Evolutionary conservation across 2,888 invertebrate genomes (phyloP), one percentile per base, ranked within the genome.

Genomic region (Myopa testacea): DNA sequence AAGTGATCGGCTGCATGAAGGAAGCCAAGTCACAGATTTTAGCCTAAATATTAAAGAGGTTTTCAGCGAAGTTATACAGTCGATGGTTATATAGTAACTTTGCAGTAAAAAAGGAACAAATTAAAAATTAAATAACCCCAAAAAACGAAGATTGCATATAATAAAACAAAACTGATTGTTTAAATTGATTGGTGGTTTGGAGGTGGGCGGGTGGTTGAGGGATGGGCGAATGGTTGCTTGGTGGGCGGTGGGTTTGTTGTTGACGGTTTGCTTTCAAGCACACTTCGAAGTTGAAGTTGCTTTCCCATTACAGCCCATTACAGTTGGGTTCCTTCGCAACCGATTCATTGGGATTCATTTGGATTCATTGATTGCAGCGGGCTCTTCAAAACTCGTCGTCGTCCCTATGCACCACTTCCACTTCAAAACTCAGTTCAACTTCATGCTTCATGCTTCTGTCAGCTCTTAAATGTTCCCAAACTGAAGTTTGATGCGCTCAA

Each of bases 1-100:
- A 84, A 71, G 55, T 87, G 12, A 82, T 81, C 76, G 19, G 82
- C 52, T 87, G 87, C 78, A 87, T 65, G 6, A 65, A 37, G 37
- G 65, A 65, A 34, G 34, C 12, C 34, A 37, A 65, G 37, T 8
- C 14, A 14, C 14, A 65, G 34, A 38, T 65, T 65, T 14, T 65
- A 0, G 34, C 65, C 16, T 65, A 38, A 62, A 60, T 16, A 12
- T 19, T 5, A 10, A 45, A 55, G 50, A 50, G 55, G n/a, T 55
- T 55, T 55, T 12, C 10, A 45, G 45, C 6, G 45, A 45, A 45
- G 45, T 45, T 45, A 6, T 45, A 45, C 45, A 45, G 10, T 10
- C 10, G 45, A 45, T 45, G 6, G 10, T 45, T 26, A 55, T 55
- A 55, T 8, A 55, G 5, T n/a, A 50, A 60, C 63, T 63, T 63